Base-by-base conservation (phyloP, 1,140 invertebrate species). In the Apolygus lucorum region DNA sequence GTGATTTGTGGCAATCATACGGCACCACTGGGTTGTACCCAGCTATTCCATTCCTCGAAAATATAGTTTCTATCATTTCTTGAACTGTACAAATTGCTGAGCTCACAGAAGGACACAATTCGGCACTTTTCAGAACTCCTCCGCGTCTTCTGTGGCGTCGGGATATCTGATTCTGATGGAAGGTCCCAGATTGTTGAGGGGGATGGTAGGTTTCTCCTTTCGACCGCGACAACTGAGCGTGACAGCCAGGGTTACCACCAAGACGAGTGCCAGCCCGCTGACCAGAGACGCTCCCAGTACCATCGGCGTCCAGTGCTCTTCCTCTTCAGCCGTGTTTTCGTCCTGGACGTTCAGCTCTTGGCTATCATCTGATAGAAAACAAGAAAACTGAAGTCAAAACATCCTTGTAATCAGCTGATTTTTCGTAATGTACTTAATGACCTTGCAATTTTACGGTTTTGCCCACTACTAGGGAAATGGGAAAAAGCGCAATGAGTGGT, bases 131-230 rank as follows among this genome's bases (percentile, higher is more conserved):
- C 34, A 59, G 22, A 59, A 59, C 54, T 59, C 54, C 22, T 59
- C 54, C 8, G 22, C 54, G 22, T 59, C 54, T 13, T 59, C 54
- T 14, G 54, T 59, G 4, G 11, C 54, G 22, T 59, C 54, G 4
- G 54, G 54, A 22, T 59, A 59, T 59, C 54, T 59, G 54, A 59
- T 59, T 21, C 54, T 59, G 8, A 59, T 22, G 22, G 54, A 59
- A 4, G 54, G 54, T 4, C 54, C 54, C 8, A 59, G 54, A 24
- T 59, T 59, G 22, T 59, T 59, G 4, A 59, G 22, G 4, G 54
- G 54, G 8, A 22, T 13, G 4, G 8, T 22, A 59, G 54, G 54
- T 24, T 59, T 59, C 22, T 22, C 54, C 4, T 24, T 22, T 22
- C 22, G 8, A 4, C 11, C 11, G 4, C 22, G 11, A 22, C 22